Conservation (phyloP, 2,888 invertebrate genomes). For the Criorhina ranunculi region DNA sequence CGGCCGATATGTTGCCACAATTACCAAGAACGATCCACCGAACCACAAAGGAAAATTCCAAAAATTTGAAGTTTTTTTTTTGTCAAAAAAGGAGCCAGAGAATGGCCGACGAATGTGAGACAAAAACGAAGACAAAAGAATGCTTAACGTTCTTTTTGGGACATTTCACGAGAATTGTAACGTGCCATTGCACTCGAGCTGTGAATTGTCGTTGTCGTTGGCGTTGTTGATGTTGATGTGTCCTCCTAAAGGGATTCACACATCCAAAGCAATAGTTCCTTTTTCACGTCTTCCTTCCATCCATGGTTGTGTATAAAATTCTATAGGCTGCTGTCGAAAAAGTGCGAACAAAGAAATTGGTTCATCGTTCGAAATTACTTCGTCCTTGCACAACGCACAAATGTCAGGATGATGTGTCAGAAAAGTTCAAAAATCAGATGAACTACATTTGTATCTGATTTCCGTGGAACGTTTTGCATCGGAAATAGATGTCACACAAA, state of each 20-base stretch:
- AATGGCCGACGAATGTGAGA: background rate
- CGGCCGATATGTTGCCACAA: slow-evolving; percentile 30
- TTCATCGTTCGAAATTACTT: background rate
- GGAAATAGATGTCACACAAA: slow-evolving; percentile 20
- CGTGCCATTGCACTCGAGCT: slow-evolving; percentile 67
- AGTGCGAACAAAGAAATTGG: background rate
- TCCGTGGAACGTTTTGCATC: background rate
- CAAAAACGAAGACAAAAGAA: slow-evolving; percentile 27
- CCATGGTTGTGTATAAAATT: background rate
- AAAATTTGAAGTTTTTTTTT: slow-evolving; percentile 44
- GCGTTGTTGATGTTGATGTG: background rate
- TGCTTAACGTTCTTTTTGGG: slow-evolving; percentile 43
- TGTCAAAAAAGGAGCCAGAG: slow-evolving; percentile 49
- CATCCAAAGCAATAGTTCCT: background rate
- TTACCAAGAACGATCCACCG: slow-evolving; percentile 47
- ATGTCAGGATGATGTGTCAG: background rate
- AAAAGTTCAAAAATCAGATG: slow-evolving; percentile 17
- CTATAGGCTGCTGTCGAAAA: slow-evolving; percentile 4
- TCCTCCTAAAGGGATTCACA: slow-evolving; percentile 17
- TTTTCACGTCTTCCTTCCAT: background rate
- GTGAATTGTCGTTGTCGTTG: slow-evolving; percentile 10
- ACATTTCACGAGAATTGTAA: slow-evolving; percentile 34
- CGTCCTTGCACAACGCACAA: background rate
- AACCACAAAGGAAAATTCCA: slow-evolving; percentile 13
- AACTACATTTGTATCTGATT: slow-evolving; percentile 22